Evolutionary conservation across 2,888 invertebrate genomes (phyloP), one percentile per base, ranked within the genome.

Genomic region (Tetrapedia diversipes): DNA sequence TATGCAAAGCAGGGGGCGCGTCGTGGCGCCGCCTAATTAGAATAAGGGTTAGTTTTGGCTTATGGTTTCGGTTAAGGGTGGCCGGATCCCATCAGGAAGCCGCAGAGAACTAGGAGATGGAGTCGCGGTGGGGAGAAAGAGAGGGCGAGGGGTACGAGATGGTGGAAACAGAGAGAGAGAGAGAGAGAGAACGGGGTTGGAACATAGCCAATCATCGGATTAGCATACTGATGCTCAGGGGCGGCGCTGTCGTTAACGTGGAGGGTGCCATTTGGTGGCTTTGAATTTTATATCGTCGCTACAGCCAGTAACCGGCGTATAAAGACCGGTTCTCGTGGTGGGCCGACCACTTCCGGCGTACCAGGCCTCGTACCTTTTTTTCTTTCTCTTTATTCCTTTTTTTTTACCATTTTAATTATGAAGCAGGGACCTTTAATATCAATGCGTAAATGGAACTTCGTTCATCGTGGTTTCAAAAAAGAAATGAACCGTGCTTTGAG

Each of bases 121-220:
- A 77, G 81, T 67, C 73, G 75, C 66, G 64, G 56, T 56, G 63
- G 61, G 61, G 56, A 72, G 61, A 63, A 64, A 65, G 29, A 41
- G 56, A 68, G 49, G 8, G 32, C 19, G 11, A 66, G 70, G 66
- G 65, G 24, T 39, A 29, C 41, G 57, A 66, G 56, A 66, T 63
- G 60, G 60, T 68, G 65, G 67, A 67, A 70, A 37, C 39, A 11
- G 51, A 64, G 61, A 51, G 64, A 61, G 54, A 49, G 71, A 81
- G 66, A 65, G 78, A 79, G 82, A 77, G 69, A 70, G 70, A 67
- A 68, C 86, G 84, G 87, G 86, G 89, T 87, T 91, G 89, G 90
- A 90, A 89, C 91, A 90, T 89, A 89, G 91, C 91, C 91, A 91
- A 91, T 91, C 91, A 91, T 91, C 89, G 91, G 91, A 92, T 92